Conservation (phyloP, 2,797 vertebrate species). For the Trachurus trachurus region DNA sequence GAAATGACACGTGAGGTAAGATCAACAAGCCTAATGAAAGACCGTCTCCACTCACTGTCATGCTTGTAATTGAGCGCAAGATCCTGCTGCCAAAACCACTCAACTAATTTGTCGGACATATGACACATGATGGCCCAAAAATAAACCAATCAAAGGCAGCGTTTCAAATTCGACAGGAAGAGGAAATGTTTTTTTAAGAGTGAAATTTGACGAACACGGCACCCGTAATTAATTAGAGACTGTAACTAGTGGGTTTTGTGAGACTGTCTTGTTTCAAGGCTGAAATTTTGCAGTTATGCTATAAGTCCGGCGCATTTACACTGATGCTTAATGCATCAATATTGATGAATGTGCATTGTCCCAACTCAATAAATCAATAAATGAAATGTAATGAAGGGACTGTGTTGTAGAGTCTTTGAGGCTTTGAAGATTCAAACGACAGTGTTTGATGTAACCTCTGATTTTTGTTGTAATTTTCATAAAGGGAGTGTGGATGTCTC, state of each 20-base stretch:
- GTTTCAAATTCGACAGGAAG: slow-evolving; percentile 46
- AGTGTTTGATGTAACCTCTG: slow-evolving; percentile 74
- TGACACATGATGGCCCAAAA: slow-evolving; percentile 63
- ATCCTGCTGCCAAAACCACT: slow-evolving; percentile 55
- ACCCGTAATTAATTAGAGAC: slow-evolving; percentile 72
- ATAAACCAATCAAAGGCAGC: slow-evolving; percentile 61
- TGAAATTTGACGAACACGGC: slow-evolving; percentile 56
- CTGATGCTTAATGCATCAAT: too few relatives aligned
- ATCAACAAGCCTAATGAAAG: slow-evolving; percentile 45
- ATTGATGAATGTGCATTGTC: too few relatives aligned
- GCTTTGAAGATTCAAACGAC: slow-evolving; percentile 72
- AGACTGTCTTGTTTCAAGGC: slow-evolving; percentile 61
- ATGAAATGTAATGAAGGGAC: slow-evolving; percentile 23
- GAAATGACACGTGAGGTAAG: slow-evolving; percentile 44
- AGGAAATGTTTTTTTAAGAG: slow-evolving; percentile 58
- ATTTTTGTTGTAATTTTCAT: slow-evolving; percentile 77
- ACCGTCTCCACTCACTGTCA: neutral
- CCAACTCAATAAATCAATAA: too few relatives aligned
- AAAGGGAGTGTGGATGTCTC: slow-evolving; percentile 46
- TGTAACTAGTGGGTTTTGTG: slow-evolving; percentile 58
- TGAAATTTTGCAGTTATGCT: too few relatives aligned
- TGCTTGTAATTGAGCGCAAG: slow-evolving; percentile 36
- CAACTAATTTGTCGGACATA: slow-evolving; percentile 63
- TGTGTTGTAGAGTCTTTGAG: slow-evolving; percentile 55
- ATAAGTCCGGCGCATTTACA: too few relatives aligned